Percentiles rank a stretch among this genome's conserved stretches.
Conservation (phyloP, 2,888 invertebrate species). For the Caenorhabditis macrosperma region DNA sequence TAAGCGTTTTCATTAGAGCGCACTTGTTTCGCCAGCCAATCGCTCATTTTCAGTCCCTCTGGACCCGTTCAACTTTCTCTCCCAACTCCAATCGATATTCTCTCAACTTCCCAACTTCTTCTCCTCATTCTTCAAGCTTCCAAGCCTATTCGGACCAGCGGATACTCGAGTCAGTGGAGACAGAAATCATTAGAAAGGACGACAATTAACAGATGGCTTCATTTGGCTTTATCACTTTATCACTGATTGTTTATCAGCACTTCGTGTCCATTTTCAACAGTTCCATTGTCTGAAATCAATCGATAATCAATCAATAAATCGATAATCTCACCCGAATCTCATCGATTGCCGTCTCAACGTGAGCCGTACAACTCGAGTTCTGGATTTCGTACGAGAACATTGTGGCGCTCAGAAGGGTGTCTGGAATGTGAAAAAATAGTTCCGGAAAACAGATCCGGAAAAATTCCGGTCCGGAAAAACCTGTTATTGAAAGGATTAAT, state of each 20-base stretch:
- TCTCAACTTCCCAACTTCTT: constrained; percentile 36
- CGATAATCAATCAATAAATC: background rate
- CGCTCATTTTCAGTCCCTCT: constrained; percentile 39
- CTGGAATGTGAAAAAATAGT: constrained; percentile 17
- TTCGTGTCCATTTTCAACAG: constrained; percentile 29
- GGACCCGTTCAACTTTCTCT: constrained; percentile 30
- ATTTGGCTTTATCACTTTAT: background rate
- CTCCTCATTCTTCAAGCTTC: constrained; percentile 24
- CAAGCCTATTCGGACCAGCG: constrained; percentile 25
- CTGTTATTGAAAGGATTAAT: no score
- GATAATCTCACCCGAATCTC: constrained; percentile 31
- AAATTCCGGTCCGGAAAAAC: no score
- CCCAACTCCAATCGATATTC: constrained; percentile 29
- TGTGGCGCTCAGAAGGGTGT: constrained; percentile 30
- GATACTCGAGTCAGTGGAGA: constrained; percentile 23
- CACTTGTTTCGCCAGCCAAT: no score
- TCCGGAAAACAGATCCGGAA: no score
- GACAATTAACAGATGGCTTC: background rate
- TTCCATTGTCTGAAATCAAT: constrained; percentile 39
- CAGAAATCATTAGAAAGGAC: background rate
- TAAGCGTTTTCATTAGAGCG: no score
- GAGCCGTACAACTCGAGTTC: constrained; percentile 15
- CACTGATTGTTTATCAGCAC: constrained; percentile 2
- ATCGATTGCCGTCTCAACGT: constrained; percentile 17
- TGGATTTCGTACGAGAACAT: constrained; percentile 28